phyloP scores from a whole-genome alignment of 2,113 vertebrate genomes.

The Sceloporus tristichus region DNA sequence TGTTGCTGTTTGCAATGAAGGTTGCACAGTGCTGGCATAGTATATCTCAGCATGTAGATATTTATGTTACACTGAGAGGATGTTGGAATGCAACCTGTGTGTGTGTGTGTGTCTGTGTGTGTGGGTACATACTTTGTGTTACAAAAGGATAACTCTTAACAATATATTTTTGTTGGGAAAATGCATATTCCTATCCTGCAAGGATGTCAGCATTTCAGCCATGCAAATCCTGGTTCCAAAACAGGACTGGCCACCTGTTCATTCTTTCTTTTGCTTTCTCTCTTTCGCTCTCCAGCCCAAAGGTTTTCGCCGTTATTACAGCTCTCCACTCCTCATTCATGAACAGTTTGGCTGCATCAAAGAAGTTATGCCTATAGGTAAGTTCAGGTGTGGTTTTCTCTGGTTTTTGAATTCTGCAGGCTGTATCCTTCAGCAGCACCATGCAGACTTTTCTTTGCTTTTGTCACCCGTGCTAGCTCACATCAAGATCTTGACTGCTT shows the following conservation, averaged over 20 bases:
- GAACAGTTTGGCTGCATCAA: conserved; percentile 99
- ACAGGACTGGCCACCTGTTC: conserved; percentile 17
- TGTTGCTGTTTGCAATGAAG: too few relatives aligned
- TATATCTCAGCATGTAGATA: too few relatives aligned
- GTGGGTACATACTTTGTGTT: too few relatives aligned
- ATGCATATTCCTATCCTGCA: too few relatives aligned
- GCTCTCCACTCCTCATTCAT: conserved; percentile 95
- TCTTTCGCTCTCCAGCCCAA: conserved; percentile 87
- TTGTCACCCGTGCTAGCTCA: not conserved
- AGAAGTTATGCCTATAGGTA: conserved; percentile 99
- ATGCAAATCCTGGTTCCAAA: not conserved
- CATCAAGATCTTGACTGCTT: not conserved
- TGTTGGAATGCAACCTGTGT: too few relatives aligned
- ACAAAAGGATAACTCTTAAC: too few relatives aligned
- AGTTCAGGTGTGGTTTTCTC: conserved; percentile 67
- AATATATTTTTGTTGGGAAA: too few relatives aligned
- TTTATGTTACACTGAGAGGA: too few relatives aligned
- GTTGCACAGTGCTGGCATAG: too few relatives aligned
- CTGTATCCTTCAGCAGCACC: not conserved
- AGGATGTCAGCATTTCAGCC: too few relatives aligned
- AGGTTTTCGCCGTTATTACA: conserved; percentile 98
- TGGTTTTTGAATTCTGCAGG: not conserved
- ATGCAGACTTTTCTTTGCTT: not conserved
- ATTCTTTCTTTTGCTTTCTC: conserved; percentile 51
- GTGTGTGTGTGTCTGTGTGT: too few relatives aligned